Base-by-base conservation (phyloP, 1,140 invertebrate genomes). In the Drosophila parabipectinata region DNA sequence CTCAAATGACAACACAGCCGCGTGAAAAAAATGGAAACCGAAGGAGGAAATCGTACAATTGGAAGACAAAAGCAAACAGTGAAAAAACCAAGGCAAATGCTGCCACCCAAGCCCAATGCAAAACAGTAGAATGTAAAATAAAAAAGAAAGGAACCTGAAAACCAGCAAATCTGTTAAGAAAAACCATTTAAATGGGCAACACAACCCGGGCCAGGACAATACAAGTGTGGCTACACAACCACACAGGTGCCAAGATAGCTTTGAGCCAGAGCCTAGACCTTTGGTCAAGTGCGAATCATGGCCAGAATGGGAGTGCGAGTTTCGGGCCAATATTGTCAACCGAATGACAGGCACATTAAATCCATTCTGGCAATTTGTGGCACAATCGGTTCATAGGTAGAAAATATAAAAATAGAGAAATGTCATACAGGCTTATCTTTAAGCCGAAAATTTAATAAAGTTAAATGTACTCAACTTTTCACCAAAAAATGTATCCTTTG, bases 1-100 rank as follows among this genome's bases (percentile, higher is more conserved):
- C 82, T 87, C 78, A 87, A 87, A 88, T 88, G 83, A 82, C 83
- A 87, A 82, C 69, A 78, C 77, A 62, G 53, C 57, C 62, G 54
- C 62, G 57, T 52, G 53, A 54, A 47, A 74, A 47, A 55, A 48
- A 44, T 51, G 72, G 53, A 58, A 54, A 51, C 32, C 47, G 67
- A 68, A 62, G 57, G 66, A 82, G 63, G 66, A 78, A 87, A 61
- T 72, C 62, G 51, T 58, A 68, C 58, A 59, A 61, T 61, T 74
- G 79, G 54, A 74, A 60, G 73, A 60, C 61, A 55, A 64, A 55
- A 37, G 44, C 50, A 72, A 53, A 57, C 56, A 59, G 56, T 52
- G 60, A 51, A 48, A 81, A 80, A 74, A 77, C 28, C 61, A 85
- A 80, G 67, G 57, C 54, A 63, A 51, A 34, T 45, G 30, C 66